phyloP scores from a whole-genome alignment of 2,113 vertebrate genomes.

The Gasterosteus nipponicus region DNA sequence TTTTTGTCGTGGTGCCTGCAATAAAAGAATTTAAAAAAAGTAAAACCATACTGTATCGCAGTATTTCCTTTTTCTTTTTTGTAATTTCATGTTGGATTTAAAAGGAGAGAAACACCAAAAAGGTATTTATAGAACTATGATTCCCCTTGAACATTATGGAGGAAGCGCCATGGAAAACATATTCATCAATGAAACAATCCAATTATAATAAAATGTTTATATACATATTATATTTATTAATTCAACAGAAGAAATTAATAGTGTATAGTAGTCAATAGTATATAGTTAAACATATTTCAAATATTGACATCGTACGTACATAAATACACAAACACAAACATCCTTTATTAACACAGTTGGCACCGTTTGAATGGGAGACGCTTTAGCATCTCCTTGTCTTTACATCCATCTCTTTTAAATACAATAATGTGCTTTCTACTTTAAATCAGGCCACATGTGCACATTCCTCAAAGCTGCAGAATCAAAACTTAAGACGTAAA shows the following conservation, averaged over 20 bases:
- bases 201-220: no score
- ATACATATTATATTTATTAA: no score
- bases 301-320: conserved; percentile 40
- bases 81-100: no score
- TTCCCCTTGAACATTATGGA: no score
- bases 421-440: not conserved
- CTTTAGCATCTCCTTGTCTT: conserved; percentile 10
- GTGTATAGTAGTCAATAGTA: conserved; percentile 36
- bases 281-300: conserved; percentile 25
- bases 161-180: no score
- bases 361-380: conserved; percentile 28
- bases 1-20: not conserved
- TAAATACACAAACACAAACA: conserved; percentile 48
- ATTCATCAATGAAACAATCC: no score
- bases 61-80: no score
- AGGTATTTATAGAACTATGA: no score
- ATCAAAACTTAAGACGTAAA: not conserved
- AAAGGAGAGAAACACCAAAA: no score
- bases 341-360: conserved; percentile 31
- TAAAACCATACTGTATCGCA: no score
- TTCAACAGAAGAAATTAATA: not conserved
- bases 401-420: not conserved
- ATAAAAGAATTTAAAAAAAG: not conserved
- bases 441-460: conserved; percentile 9
- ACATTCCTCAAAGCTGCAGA: conserved; percentile 32